A percentile compares a stretch with the other conserved stretches of the same genome.
Evolutionary conservation across 2,888 invertebrate species (phyloP).

Genomic region (Ceramica pisi): DNA sequence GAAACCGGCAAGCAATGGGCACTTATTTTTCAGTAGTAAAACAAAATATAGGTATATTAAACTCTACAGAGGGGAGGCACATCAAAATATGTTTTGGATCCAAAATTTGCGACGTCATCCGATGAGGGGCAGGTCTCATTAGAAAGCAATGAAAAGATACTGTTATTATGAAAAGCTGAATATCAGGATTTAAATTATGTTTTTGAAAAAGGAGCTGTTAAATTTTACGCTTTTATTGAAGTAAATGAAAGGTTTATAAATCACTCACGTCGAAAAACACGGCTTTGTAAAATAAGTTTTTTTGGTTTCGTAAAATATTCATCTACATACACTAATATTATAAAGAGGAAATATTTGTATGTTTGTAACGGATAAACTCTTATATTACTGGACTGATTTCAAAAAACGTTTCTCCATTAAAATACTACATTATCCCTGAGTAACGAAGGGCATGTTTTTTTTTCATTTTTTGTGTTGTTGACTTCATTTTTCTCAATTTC

Average conservation of each 20-base stretch:
- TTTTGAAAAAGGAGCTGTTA: conserved; percentile 34
- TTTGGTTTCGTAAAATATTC: no score
- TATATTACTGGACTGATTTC: no score
- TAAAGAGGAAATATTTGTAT: no score
- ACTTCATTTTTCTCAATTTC: no score
- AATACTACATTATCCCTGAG: no score
- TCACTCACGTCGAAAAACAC: conserved; percentile 19
- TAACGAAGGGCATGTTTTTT: no score
- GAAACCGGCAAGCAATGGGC: not conserved
- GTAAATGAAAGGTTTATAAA: conserved; percentile 26
- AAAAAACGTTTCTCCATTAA: no score
- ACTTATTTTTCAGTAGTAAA: conserved; percentile 5
- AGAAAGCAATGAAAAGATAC: conserved; percentile 33
- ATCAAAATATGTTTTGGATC: conserved; percentile 79
- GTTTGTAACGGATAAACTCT: no score
- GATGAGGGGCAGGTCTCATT: conserved; percentile 45
- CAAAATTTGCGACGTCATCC: conserved; percentile 69
- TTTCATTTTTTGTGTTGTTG: no score
- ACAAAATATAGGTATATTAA: conserved; percentile 21
- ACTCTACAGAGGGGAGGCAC: conserved; percentile 41
- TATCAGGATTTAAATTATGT: conserved; percentile 53
- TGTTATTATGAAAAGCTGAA: conserved; percentile 45
- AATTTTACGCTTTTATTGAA: conserved; percentile 31
- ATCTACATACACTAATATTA: no score
- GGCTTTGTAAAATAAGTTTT: not conserved